These are phyloP conservation scores for Nesidiocoris tenuis DNA, from an alignment of 2,888 invertebrate genomes.

Conservation along the genomic window DNA sequence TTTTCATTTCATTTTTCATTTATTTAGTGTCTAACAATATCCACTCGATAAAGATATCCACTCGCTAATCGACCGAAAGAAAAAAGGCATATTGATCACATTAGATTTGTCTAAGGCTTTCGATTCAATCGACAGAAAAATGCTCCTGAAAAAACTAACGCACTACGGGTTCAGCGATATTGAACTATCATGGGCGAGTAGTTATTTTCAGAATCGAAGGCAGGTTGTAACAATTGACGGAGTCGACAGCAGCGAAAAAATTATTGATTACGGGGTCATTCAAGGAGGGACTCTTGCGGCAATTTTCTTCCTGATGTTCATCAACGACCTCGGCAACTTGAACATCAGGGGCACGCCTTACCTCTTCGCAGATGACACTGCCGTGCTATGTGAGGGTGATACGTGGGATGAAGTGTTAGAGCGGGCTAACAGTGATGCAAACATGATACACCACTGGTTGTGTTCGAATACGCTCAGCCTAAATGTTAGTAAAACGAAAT, in stretches of 20 bases:
- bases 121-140: slow-evolving; percentile 23
- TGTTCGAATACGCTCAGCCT: slow-evolving; percentile 32
- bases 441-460: slow-evolving; percentile 21
- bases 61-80: not conserved
- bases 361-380: slow-evolving; percentile 36
- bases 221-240: slow-evolving; percentile 17
- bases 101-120: slow-evolving; percentile 36
- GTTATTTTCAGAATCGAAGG: slow-evolving; percentile 16
- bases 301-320: slow-evolving; percentile 34
- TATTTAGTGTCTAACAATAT: too few species aligned
- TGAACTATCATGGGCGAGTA: slow-evolving; percentile 19
- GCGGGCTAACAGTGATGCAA: slow-evolving; percentile 6
- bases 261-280: slow-evolving; percentile 18
- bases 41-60: not conserved
- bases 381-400: too few species aligned
- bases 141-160: slow-evolving; percentile 12
- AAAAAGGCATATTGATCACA: slow-evolving; percentile 8
- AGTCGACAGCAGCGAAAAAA: not conserved
- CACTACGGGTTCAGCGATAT: not conserved
- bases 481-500: slow-evolving; percentile 37
- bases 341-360: slow-evolving; percentile 1
- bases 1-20: too few species aligned
- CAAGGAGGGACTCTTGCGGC: slow-evolving; percentile 29
- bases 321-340: slow-evolving; percentile 18
- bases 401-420: too few species aligned